phyloP scores from a whole-genome alignment of 2,113 vertebrate species.

The Malurus alboscapulatus region DNA sequence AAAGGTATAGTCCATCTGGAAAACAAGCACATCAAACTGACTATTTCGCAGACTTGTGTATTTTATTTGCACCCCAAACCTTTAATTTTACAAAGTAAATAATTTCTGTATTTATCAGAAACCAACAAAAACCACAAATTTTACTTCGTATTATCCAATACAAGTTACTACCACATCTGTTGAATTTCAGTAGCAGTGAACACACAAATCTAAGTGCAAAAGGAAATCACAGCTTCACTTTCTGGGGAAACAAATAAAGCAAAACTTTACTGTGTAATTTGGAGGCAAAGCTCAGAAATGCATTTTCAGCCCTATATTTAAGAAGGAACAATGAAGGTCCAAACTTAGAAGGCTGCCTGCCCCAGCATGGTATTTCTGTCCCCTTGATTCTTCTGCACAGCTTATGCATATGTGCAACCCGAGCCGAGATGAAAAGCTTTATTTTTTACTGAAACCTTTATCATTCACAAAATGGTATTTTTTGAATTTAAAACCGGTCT shows the following conservation, averaged over 20 bases:
- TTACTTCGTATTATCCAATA: not conserved
- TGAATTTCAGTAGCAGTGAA: not conserved
- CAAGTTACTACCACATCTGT: not conserved
- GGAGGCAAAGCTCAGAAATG: not conserved
- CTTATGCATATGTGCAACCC: not conserved
- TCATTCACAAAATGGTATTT: not conserved
- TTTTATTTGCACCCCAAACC: not conserved
- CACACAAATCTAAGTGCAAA: not conserved
- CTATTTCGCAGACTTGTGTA: not conserved
- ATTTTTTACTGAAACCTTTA: not conserved
- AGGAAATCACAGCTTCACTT: not conserved
- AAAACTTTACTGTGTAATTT: not conserved
- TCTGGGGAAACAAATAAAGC: not conserved
- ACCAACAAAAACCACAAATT: not conserved
- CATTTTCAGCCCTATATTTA: not conserved
- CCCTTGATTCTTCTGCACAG: not conserved
- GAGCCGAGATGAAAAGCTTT: not conserved
- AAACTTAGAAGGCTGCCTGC: not conserved
- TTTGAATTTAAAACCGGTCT: not conserved
- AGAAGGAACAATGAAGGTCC: not conserved
- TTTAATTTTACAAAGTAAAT: not conserved
- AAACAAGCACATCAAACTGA: not conserved
- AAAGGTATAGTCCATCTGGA: not conserved
- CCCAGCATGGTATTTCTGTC: not conserved
- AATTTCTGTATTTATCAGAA: not conserved